Percentiles rank a stretch among this genome's conserved stretches.
phyloP scores from a whole-genome alignment of 1,140 invertebrate species.

The Pomacea maculata region DNA sequence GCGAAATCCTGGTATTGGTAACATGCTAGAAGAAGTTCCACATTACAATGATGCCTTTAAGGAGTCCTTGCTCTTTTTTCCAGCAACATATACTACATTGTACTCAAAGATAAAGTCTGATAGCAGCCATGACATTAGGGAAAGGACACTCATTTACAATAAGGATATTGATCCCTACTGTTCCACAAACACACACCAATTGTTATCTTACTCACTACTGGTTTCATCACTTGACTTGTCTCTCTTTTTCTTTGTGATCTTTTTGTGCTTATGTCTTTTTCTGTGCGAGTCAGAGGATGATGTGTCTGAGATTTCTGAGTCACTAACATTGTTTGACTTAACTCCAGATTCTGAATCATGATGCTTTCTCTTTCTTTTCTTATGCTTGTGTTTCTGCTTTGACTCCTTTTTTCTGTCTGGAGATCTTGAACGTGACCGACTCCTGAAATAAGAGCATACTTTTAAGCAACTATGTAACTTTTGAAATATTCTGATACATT shows the following conservation, averaged over 20 bases:
- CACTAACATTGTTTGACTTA: neutral
- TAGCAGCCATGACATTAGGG: too few species aligned
- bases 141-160: too few species aligned
- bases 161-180: too few species aligned
- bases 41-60: too few species aligned
- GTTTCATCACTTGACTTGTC: neutral
- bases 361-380: neutral
- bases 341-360: neutral
- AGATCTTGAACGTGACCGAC: neutral
- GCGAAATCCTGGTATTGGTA: too few species aligned
- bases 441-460: neutral
- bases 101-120: too few species aligned
- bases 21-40: too few species aligned
- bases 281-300: neutral
- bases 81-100: too few species aligned
- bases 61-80: too few species aligned
- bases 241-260: slow-evolving; percentile 12
- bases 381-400: slow-evolving; percentile 8
- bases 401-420: slow-evolving; percentile 16
- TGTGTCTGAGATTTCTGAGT: neutral
- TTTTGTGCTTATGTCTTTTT: slow-evolving; percentile 10
- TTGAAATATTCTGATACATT: neutral
- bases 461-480: neutral
- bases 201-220: neutral
- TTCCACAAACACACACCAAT: too few species aligned